Conservation (phyloP, 2,888 invertebrate species). For the Drosophila rellima region DNA sequence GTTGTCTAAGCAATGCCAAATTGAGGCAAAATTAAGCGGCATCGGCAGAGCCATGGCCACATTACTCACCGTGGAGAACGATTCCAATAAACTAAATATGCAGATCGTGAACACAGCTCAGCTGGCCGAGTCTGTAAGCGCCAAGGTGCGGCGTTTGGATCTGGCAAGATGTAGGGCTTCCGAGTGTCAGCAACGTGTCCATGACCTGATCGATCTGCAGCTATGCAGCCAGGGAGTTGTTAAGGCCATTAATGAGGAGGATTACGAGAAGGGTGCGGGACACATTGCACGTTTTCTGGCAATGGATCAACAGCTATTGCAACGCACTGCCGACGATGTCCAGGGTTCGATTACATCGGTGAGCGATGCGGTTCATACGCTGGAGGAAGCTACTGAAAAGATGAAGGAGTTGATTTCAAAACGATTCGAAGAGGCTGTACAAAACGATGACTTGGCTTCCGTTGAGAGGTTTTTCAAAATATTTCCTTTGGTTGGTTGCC, state of each 20-base stretch:
- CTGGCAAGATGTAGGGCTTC: constrained; percentile 95
- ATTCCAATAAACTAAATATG: constrained; percentile 92
- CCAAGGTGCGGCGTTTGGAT: constrained; percentile 97
- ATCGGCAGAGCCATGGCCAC: constrained; percentile 93
- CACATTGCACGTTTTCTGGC: constrained; percentile 97
- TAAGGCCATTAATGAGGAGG: constrained; percentile 96
- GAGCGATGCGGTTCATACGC: constrained; percentile 85
- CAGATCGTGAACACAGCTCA: constrained; percentile 95
- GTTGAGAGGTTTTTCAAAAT: constrained; percentile 98
- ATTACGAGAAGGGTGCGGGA: constrained; percentile 97
- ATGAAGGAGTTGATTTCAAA: constrained; percentile 88
- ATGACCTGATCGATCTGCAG: constrained; percentile 97
- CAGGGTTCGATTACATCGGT: constrained; percentile 87
- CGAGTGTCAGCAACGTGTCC: constrained; percentile 96
- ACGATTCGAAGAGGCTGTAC: constrained; percentile 96
- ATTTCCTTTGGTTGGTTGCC: constrained; percentile 97
- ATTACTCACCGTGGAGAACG: constrained; percentile 91
- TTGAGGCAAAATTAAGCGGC: constrained; percentile 92
- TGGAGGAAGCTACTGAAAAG: constrained; percentile 92
- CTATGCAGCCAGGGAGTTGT: constrained; percentile 99
- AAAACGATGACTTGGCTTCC: constrained; percentile 93
- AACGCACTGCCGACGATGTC: constrained; percentile 92
- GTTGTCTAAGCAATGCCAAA: constrained; percentile 90
- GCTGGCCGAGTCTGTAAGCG: constrained; percentile 96
- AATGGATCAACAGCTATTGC: constrained; percentile 94